Evolutionary conservation across 2,797 vertebrate genomes (phyloP).

Genomic region (Lepilemur septentrionalis): DNA sequence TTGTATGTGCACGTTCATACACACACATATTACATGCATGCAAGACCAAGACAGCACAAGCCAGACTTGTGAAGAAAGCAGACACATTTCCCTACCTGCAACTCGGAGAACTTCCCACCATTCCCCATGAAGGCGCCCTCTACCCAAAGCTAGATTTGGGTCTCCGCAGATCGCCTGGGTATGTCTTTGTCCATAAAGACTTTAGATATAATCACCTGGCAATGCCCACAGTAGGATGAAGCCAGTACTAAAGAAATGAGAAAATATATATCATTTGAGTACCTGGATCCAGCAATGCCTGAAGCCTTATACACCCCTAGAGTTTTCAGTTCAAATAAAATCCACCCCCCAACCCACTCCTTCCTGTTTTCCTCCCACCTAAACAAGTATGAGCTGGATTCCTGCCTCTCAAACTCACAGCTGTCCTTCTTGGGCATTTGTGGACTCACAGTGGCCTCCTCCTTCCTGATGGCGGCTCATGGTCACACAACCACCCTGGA

Average conservation of each 20-base stretch:
- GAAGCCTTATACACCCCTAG: not conserved
- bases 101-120: not conserved
- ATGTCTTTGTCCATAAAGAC: not conserved
- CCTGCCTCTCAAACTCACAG: not conserved
- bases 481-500: not conserved
- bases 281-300: not conserved
- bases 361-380: too few species aligned
- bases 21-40: not conserved
- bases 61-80: not conserved
- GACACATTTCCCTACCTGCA: too few species aligned
- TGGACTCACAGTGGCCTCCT: not conserved
- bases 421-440: too few species aligned
- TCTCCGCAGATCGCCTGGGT: not conserved
- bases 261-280: not conserved
- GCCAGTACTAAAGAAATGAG: not conserved
- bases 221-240: not conserved
- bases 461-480: not conserved
- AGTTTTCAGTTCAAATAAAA: not conserved
- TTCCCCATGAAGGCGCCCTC: too few species aligned
- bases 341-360: not conserved
- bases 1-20: not conserved
- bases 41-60: not conserved
- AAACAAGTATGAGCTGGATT: not conserved
- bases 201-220: not conserved
- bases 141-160: too few species aligned